These are phyloP conservation scores for Platalea minor DNA, from an alignment of 2,797 vertebrate genomes.

Conservation along the genomic window DNA sequence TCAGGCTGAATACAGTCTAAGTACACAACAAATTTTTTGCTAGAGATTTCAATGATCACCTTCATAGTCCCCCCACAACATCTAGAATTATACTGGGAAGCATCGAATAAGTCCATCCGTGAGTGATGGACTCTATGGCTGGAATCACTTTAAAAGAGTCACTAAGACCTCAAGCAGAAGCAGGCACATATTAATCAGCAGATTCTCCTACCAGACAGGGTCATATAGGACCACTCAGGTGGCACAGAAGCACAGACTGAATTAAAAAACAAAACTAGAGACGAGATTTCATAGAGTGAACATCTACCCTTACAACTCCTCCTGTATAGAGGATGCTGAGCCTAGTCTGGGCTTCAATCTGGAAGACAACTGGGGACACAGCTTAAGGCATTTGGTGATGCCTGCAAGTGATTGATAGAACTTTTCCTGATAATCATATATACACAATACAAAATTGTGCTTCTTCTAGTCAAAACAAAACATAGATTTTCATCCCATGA, in stretches of 20 bases:
- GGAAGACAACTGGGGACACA: neutral
- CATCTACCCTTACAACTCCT: neutral
- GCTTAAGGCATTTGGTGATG: neutral
- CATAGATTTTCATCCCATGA: neutral
- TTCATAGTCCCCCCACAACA: neutral
- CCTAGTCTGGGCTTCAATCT: neutral
- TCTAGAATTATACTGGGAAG: neutral
- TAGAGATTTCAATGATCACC: neutral
- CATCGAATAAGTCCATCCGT: rapidly evolving
- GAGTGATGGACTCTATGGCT: neutral
- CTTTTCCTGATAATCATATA: neutral
- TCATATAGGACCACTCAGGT: neutral
- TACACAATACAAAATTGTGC: neutral
- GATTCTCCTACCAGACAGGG: neutral
- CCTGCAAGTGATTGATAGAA: neutral
- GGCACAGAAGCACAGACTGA: neutral
- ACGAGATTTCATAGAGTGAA: neutral
- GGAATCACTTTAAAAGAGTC: neutral
- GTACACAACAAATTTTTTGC: neutral
- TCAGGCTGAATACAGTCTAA: neutral
- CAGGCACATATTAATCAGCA: neutral
- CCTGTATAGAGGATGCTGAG: neutral
- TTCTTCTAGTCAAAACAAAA: neutral
- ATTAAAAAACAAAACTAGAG: neutral
- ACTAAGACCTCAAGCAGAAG: neutral